Percentiles rank a stretch among this genome's conserved stretches.
These are phyloP conservation scores for Aplocera efformata DNA, from an alignment of 2,888 invertebrate genomes.

Conservation along the genomic window DNA sequence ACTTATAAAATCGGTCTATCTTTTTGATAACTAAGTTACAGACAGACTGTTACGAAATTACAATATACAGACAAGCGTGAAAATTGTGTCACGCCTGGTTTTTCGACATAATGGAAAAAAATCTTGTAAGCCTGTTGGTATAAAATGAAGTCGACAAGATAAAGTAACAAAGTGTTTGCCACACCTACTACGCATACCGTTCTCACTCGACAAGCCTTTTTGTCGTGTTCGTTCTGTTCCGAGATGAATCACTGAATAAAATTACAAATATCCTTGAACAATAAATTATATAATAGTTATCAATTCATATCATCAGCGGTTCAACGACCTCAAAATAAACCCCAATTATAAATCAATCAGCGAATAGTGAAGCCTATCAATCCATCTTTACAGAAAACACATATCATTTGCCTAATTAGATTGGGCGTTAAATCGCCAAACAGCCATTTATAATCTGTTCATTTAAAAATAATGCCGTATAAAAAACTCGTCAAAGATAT, in stretches of 20 bases:
- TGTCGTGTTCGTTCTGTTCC: too few relatives aligned
- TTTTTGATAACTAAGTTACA: too few relatives aligned
- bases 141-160: too few relatives aligned
- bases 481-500: slow-evolving; percentile 80
- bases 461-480: slow-evolving; percentile 78
- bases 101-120: too few relatives aligned
- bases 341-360: slow-evolving; percentile 61
- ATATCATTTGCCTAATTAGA: slow-evolving; percentile 80
- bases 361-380: slow-evolving; percentile 53
- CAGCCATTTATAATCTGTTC: slow-evolving; percentile 79
- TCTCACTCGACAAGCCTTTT: too few relatives aligned
- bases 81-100: too few relatives aligned
- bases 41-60: too few relatives aligned
- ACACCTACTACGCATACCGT: too few relatives aligned
- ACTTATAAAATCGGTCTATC: too few relatives aligned
- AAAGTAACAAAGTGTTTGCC: too few relatives aligned
- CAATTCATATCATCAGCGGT: slow-evolving; percentile 9
- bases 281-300: background rate
- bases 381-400: slow-evolving; percentile 66
- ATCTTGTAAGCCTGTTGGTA: too few relatives aligned
- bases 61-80: too few relatives aligned
- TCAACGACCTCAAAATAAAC: slow-evolving; percentile 19
- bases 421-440: slow-evolving; percentile 81
- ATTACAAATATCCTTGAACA: background rate
- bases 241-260: background rate